A percentile compares a stretch with the other conserved stretches of the same genome.
Conservation (phyloP, 2,113 vertebrate genomes). For the Murina feae region DNA sequence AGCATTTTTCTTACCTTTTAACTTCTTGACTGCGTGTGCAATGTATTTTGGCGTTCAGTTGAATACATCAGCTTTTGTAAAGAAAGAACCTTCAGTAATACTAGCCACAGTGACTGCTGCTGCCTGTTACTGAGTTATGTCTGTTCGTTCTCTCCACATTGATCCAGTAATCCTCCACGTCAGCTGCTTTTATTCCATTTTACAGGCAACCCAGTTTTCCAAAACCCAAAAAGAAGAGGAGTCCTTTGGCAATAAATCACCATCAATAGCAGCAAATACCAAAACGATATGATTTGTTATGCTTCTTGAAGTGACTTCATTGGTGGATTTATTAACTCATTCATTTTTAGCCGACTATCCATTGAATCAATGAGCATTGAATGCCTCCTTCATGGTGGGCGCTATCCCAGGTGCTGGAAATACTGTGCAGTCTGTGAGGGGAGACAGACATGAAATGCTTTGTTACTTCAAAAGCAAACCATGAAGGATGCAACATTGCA, state of each 20-base stretch:
- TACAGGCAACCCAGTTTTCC: neutral
- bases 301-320: neutral
- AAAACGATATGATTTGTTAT: neutral
- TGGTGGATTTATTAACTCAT: neutral
- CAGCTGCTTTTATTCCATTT: neutral
- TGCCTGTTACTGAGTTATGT: neutral
- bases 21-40: neutral
- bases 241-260: neutral
- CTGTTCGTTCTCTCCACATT: neutral
- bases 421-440: no score
- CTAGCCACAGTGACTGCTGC: neutral
- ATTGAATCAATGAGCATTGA: neutral
- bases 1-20: neutral
- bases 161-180: neutral
- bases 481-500: neutral
- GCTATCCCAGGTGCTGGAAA: neutral
- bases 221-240: neutral
- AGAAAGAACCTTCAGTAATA: neutral
- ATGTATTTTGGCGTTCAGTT: neutral
- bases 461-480: neutral
- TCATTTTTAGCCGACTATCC: neutral
- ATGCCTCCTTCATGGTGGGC: no score
- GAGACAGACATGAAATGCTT: neutral
- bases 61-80: neutral
- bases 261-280: neutral